These are phyloP conservation scores for Bombylius discolor DNA, from an alignment of 2,888 invertebrate species.

Conservation along the genomic window DNA sequence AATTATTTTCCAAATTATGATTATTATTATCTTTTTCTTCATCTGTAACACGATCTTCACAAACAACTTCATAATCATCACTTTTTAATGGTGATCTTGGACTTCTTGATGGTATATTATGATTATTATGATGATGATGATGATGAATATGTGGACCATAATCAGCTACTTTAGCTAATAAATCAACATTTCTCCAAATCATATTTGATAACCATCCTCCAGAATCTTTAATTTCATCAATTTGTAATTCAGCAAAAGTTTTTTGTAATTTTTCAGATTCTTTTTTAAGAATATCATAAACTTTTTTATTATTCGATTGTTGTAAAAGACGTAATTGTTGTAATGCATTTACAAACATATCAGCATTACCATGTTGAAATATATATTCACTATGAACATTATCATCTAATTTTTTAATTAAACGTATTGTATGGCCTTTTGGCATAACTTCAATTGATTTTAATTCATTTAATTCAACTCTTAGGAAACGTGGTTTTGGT, in stretches of 20 bases:
- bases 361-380: constrained; percentile 79
- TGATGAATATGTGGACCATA: constrained; percentile 26
- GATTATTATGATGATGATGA: constrained; percentile 8
- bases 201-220: constrained; percentile 33
- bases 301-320: constrained; percentile 47
- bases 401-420: constrained; percentile 50
- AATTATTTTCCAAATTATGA: background rate
- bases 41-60: constrained; percentile 11
- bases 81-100: constrained; percentile 17
- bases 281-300: constrained; percentile 57
- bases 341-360: constrained; percentile 40
- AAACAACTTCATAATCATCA: constrained; percentile 29
- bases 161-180: constrained; percentile 31
- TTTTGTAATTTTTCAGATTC: constrained; percentile 59
- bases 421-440: constrained; percentile 43
- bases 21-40: background rate
- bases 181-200: constrained; percentile 21
- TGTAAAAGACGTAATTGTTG: constrained; percentile 28
- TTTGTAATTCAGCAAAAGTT: constrained; percentile 77
- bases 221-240: constrained; percentile 39
- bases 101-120: constrained; percentile 20
- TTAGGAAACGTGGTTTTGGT: constrained; percentile 38
- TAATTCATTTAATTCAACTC: constrained; percentile 48
- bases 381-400: constrained; percentile 54
- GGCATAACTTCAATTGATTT: constrained; percentile 49